Conservation (phyloP, 2,888 invertebrate species). For the Mongoloraphidia duomilia region DNA sequence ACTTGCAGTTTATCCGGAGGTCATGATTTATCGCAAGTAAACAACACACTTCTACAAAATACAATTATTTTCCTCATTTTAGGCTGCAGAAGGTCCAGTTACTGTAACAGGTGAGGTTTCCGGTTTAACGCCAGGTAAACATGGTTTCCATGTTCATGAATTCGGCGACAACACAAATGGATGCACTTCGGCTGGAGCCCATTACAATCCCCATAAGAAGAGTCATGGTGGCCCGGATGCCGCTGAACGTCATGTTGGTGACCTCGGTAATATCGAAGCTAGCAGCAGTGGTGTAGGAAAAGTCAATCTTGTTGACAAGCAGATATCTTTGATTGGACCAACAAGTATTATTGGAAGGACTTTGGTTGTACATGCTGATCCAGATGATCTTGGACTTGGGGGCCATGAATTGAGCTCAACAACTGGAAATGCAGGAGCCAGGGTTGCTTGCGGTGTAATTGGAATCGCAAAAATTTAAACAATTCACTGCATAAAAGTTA, state of each 20-base stretch:
- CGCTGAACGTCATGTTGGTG: conserved; percentile 68
- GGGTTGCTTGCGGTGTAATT: conserved; percentile 80
- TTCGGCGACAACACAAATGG: conserved; percentile 93
- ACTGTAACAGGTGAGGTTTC: conserved; percentile 67
- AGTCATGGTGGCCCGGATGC: conserved; percentile 75
- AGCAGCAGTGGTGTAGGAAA: conserved; percentile 47
- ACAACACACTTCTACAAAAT: not conserved
- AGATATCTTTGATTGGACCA: conserved; percentile 51
- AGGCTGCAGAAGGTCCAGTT: conserved; percentile 51
- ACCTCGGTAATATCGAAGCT: conserved; percentile 73
- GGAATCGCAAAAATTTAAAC: conserved; percentile 44
- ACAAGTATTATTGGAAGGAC: conserved; percentile 74
- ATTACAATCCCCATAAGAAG: conserved; percentile 73
- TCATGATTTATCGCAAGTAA: not conserved
- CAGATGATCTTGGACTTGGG: conserved; percentile 85
- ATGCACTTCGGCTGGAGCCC: conserved; percentile 87
- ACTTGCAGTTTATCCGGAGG: no score
- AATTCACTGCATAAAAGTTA: conserved; percentile 17
- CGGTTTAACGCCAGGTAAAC: conserved; percentile 62
- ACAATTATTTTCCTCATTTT: conserved; percentile 19
- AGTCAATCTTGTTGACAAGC: conserved; percentile 44
- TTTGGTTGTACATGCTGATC: conserved; percentile 81
- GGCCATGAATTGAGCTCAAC: conserved; percentile 85
- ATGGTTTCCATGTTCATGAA: conserved; percentile 92
- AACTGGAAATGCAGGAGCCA: conserved; percentile 89